Evolutionary conservation across 2,797 vertebrate species (phyloP), one percentile per base, ranked within the genome.

Genomic region (Halcyon badia): DNA sequence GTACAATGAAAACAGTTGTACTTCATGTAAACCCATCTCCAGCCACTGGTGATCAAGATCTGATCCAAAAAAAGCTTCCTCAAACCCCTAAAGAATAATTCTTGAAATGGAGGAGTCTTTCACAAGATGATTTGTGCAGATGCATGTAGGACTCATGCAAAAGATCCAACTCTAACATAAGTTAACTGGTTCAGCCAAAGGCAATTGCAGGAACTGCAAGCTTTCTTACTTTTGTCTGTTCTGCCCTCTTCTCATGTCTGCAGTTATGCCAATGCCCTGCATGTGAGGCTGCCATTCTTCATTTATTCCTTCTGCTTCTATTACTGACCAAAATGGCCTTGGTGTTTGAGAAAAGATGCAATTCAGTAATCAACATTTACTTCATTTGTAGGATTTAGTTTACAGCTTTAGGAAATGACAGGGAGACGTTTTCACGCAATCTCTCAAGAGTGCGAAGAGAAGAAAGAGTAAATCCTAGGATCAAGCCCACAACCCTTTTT

Each of bases 41-140:
- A 0, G 66, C 48, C 66, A 46, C 22, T 68, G 42, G 31, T 80
- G 94, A 93, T 76, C 62, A 86, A 94, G 66, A 11, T 42, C 56
- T 58, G 12, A 66, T 94, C 65, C n/a, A 93, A 91, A 89, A 91
- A 92, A 94, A 95, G 17, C 62, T 44, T 78, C 26, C 58, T 26
- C 4, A 2, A 89, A 14, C 26, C 64, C 71, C 73, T 84, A 46
- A 90, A 90, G 86, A 90, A 56, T 82, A 88, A 56, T 90, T 56
- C 90, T 79, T 68, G 60, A 87, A 81, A 84, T 93, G 78, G 80
- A 79, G 12, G 31, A 87, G 35, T 37, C 46, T 94, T 95, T 92
- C 54, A 79, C 28, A 77, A 83, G 52, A 68, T 71, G 94, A 71
- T 94, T 96, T 92, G 44, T 80, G 94, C 89, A 94, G 83, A 92